A percentile compares a stretch with the other conserved stretches of the same genome.
These are phyloP conservation scores for Chamaea fasciata DNA, from an alignment of 2,113 vertebrate species.

Conservation along the genomic window DNA sequence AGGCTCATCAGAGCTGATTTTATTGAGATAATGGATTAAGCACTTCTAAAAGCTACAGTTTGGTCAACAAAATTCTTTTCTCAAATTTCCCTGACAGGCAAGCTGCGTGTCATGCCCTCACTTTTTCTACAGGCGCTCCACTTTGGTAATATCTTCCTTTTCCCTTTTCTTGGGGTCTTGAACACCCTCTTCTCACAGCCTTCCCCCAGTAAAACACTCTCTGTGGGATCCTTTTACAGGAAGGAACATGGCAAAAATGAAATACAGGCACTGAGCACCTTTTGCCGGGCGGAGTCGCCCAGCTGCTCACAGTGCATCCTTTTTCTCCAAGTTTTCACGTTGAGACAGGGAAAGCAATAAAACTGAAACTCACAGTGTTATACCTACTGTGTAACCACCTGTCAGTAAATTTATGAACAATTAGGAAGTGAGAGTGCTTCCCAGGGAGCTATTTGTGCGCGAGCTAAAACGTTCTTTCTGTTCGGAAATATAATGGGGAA, in stretches of 20 bases:
- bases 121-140: neutral
- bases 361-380: slow-evolving; percentile 56
- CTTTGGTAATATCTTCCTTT: neutral
- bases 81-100: neutral
- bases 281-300: neutral
- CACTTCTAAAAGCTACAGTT: neutral
- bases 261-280: neutral
- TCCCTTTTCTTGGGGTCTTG: neutral
- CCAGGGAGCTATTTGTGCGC: slow-evolving; percentile 72
- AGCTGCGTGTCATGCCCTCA: fast-evolving
- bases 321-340: slow-evolving; percentile 42
- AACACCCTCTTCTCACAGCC: neutral
- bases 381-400: slow-evolving; percentile 78
- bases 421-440: slow-evolving; percentile 76
- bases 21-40: slow-evolving; percentile 41
- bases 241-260: fast-evolving
- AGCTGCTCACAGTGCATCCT: neutral
- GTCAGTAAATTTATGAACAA: slow-evolving; percentile 81
- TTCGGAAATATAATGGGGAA: slow-evolving; percentile 62
- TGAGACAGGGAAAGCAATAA: slow-evolving; percentile 61
- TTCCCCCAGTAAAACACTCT: neutral
- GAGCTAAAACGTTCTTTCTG: slow-evolving; percentile 67
- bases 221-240: neutral
- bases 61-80: slow-evolving; percentile 1
- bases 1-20: slow-evolving; percentile 27